These are phyloP conservation scores for Passer domesticus DNA, from an alignment of 2,113 vertebrate genomes.

Conservation along the genomic window DNA sequence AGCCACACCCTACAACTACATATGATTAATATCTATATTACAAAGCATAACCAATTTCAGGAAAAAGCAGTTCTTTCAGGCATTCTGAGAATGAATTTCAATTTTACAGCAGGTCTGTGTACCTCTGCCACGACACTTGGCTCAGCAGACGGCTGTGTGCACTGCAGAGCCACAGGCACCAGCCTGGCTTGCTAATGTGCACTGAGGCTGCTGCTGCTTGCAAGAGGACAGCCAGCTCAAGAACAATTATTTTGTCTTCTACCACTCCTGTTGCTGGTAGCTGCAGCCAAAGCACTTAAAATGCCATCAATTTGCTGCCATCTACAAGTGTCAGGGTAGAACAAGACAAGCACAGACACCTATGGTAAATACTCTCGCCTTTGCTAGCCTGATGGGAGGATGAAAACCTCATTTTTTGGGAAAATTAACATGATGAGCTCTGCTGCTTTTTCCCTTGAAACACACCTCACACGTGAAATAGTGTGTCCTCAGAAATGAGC, in stretches of 20 bases:
- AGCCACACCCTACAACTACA: background rate
- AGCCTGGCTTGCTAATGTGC: background rate
- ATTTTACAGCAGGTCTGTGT: background rate
- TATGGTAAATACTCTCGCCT: background rate
- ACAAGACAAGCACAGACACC: background rate
- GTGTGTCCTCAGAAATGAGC: background rate
- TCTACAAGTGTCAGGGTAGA: background rate
- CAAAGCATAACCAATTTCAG: background rate
- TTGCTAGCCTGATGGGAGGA: background rate
- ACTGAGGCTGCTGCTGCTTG: background rate
- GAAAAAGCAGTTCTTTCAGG: background rate
- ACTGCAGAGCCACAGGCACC: background rate
- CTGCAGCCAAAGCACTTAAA: background rate
- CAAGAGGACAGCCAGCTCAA: constrained; percentile 7
- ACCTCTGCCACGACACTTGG: background rate
- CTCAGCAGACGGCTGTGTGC: background rate
- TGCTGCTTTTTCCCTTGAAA: background rate
- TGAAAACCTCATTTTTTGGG: background rate
- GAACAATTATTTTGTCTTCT: constrained; percentile 15
- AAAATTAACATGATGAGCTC: background rate
- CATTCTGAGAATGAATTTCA: background rate
- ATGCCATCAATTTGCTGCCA: background rate
- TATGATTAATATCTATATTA: background rate
- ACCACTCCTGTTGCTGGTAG: background rate
- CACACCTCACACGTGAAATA: background rate